A percentile compares a stretch with the other conserved stretches of the same genome.
These are phyloP conservation scores for Chaetogeoica ovagalla DNA, from an alignment of 2,888 invertebrate species.

Conservation along the genomic window DNA sequence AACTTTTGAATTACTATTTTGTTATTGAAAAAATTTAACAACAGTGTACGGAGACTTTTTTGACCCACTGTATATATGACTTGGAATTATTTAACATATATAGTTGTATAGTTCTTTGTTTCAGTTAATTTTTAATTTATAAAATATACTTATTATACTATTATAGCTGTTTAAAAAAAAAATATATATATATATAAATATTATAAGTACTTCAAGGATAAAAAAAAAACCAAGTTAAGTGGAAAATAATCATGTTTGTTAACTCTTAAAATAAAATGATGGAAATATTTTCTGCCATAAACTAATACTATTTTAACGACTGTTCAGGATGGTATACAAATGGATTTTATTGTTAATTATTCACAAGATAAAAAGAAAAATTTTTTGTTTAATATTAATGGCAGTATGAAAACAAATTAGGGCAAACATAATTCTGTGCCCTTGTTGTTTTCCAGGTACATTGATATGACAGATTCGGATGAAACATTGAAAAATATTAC, in stretches of 20 bases:
- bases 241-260: constrained; percentile 32
- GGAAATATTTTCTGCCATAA: constrained; percentile 33
- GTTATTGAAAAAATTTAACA: too few species aligned
- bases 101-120: too few species aligned
- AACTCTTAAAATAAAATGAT: constrained; percentile 14
- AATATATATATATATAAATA: neutral
- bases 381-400: constrained; percentile 9
- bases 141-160: too few species aligned
- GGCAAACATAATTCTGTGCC: constrained; percentile 45
- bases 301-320: constrained; percentile 36
- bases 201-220: constrained; percentile 30
- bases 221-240: constrained; percentile 15
- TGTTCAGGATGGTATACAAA: constrained; percentile 53
- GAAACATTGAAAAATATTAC: constrained; percentile 20
- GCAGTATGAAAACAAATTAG: constrained; percentile 25
- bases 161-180: too few species aligned
- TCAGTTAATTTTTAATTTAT: too few species aligned
- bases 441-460: constrained; percentile 48
- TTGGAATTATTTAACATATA: too few species aligned
- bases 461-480: constrained; percentile 21
- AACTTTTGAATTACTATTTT: too few species aligned
- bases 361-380: constrained; percentile 11
- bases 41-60: too few species aligned
- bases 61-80: neutral
- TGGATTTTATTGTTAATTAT: constrained; percentile 39